phyloP scores from a whole-genome alignment of 1,140 invertebrate species.

The Ericerus pela region DNA sequence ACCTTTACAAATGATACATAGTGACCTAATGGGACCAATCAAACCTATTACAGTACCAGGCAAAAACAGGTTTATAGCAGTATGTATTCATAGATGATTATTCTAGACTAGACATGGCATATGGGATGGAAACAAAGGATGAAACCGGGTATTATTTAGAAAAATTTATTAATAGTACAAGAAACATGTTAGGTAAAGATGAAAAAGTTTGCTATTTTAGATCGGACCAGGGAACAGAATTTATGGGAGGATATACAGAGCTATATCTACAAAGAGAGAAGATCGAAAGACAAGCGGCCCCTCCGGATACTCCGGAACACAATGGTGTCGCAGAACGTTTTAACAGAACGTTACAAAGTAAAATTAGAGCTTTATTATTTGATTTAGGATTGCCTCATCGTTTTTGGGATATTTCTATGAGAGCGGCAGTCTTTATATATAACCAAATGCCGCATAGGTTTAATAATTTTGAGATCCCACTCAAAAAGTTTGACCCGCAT shows the following conservation, averaged over 20 bases:
- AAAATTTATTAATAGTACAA: not conserved
- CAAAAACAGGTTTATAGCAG: not conserved
- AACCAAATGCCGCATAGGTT: too few species aligned
- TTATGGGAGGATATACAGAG: not conserved
- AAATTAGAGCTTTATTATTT: not conserved
- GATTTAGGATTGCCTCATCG: too few species aligned
- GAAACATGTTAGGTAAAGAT: not conserved
- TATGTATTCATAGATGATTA: not conserved
- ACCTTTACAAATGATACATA: not conserved
- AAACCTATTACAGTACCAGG: not conserved
- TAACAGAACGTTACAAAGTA: slow-evolving; percentile 27
- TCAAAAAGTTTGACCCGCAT: too few species aligned
- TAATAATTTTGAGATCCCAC: too few species aligned
- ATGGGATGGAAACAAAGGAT: not conserved
- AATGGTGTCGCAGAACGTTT: slow-evolving; percentile 32
- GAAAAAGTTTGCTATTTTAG: not conserved
- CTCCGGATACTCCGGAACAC: slow-evolving; percentile 26
- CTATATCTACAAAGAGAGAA: not conserved
- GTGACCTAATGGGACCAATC: not conserved
- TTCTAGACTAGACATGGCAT: not conserved
- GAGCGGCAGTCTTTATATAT: too few species aligned
- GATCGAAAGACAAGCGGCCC: not conserved
- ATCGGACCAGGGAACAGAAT: not conserved
- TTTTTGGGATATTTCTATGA: too few species aligned
- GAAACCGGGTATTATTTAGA: not conserved